A percentile compares a stretch with the other conserved stretches of the same genome.
phyloP scores from a whole-genome alignment of 2,797 vertebrate genomes.

The Neopelma chrysocephalum region DNA sequence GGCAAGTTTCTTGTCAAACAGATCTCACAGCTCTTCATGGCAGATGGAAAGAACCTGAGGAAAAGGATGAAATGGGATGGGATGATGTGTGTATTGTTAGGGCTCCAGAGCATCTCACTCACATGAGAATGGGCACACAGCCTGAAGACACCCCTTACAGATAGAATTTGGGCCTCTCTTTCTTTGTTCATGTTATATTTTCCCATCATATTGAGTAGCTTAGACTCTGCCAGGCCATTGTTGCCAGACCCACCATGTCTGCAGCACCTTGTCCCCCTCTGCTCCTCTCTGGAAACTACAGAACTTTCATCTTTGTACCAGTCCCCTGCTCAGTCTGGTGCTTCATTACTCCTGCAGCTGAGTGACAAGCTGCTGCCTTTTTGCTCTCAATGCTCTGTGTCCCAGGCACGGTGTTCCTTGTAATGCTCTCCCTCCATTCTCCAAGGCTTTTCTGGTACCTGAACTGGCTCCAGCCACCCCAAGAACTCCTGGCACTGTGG shows the following conservation, averaged over 20 bases:
- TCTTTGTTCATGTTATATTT: background rate
- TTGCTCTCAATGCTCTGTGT: background rate
- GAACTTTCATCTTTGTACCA: background rate
- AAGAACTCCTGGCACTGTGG: background rate
- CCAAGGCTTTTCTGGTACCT: background rate
- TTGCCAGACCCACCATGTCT: background rate
- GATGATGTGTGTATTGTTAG: background rate
- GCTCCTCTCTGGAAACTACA: background rate
- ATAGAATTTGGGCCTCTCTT: background rate
- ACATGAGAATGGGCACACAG: background rate
- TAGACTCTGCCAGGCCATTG: background rate
- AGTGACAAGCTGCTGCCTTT: background rate
- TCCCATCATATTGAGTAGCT: background rate
- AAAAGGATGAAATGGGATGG: background rate
- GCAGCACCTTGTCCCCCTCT: background rate
- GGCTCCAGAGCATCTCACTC: background rate
- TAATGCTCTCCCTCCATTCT: background rate
- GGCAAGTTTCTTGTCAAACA: background rate
- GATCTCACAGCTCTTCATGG: background rate
- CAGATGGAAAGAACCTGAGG: background rate
- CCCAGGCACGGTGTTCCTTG: background rate
- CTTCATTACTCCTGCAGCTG: background rate
- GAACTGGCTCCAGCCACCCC: background rate
- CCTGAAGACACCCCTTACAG: accelerated
- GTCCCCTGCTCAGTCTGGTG: background rate